Evolutionary conservation across 1,140 invertebrate genomes (phyloP), one percentile per base, ranked within the genome.

Genomic region (Musca domestica): DNA sequence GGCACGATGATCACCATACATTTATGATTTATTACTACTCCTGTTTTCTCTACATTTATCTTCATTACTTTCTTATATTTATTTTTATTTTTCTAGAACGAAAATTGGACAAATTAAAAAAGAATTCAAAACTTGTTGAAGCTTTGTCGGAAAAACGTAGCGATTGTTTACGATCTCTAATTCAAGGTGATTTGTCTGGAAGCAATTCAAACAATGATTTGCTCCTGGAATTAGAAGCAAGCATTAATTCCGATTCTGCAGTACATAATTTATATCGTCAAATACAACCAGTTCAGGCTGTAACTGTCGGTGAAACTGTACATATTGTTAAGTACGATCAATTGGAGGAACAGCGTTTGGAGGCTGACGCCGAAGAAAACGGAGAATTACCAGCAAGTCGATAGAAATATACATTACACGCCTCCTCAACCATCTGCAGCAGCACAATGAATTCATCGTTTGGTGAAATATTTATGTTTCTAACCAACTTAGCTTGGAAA

Each of bases 401-500:
- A 20, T 58, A 66, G 61, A 12, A 25, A 70, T n/a, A n/a, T n/a
- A 47, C 25, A 70, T 2, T 67, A 75, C 67, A 27, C 22, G 64
- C 15, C 66, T 54, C 47, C 34, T 41, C 34, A 5, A 41, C 10
- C 12, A 7, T 41, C 10, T 41, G 6, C 2, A 10, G 5, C 34
- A 2, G 20, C 19, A 20, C 48, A 64, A 81, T 81, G 78, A 69
- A 80, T 47, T 78, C 80, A 15, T 63, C 71, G 5, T 81, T 82
- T 65, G 77, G 78, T 27, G 75, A 81, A 56, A 76, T 84, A 20
- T 82, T 85, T 66, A 61, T 85, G 19, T 85, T 85, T 72, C 73
- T 85, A 2, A 80, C 84, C 15, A 83, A 85, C 66, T 72, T 85
- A 66, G 84, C 84, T 15, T 85, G 83, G 83, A 83, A 83, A 63